Conservation (phyloP, 2,113 vertebrate genomes). For the Peromyscus californicus region DNA sequence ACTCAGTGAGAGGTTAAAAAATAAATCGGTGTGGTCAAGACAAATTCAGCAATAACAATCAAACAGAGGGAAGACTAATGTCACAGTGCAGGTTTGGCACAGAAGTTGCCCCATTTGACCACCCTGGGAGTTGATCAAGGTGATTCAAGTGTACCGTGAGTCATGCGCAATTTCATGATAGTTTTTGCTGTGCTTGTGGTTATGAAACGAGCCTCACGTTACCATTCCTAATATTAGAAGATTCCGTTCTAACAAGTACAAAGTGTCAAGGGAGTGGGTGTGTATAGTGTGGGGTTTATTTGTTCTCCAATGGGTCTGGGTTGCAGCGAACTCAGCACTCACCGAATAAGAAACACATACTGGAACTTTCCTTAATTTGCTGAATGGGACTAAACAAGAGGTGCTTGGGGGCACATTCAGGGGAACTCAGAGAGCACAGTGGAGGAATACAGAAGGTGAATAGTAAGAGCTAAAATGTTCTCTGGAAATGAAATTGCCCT, state of each 20-base stretch:
- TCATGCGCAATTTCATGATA: conserved; percentile 68
- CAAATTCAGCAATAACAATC: conserved; percentile 27
- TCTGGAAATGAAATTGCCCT: conserved; percentile 66
- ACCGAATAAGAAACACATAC: conserved; percentile 61
- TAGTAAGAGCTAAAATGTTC: conserved; percentile 55
- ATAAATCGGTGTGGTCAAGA: conserved; percentile 52
- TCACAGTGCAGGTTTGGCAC: background rate
- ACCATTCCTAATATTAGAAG: conserved; percentile 77
- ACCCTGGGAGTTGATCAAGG: conserved; percentile 55
- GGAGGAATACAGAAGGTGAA: conserved; percentile 53
- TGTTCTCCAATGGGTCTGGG: conserved; percentile 61
- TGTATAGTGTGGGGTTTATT: conserved; percentile 69
- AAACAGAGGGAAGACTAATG: conserved; percentile 48
- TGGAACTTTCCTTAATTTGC: conserved; percentile 71
- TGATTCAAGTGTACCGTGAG: conserved; percentile 74
- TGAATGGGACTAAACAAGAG: conserved; percentile 70
- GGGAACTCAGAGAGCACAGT: conserved; percentile 53
- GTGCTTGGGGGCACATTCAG: conserved; percentile 71
- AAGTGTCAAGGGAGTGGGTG: conserved; percentile 68
- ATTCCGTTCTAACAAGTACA: conserved; percentile 64
- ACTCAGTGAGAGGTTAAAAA: conserved; percentile 66
- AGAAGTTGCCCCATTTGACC: conserved; percentile 58
- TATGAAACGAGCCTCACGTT: conserved; percentile 69
- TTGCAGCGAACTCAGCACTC: conserved; percentile 72
- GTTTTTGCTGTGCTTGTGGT: conserved; percentile 68